Conservation (phyloP, 2,888 invertebrate genomes). For the Parnassius orleans region DNA sequence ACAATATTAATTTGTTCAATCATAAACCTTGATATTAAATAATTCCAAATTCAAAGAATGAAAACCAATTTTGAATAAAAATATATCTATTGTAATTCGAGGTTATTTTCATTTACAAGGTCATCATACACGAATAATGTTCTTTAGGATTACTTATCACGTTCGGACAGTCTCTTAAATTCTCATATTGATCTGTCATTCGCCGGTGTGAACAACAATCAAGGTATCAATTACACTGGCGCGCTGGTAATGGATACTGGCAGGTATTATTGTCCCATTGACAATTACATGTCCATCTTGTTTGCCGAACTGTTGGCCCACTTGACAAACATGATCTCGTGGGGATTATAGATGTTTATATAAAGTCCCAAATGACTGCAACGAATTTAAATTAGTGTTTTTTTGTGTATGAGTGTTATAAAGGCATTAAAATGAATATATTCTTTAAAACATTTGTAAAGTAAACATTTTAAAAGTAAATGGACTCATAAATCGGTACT, state of each 20-base stretch:
- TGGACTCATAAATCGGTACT: background rate
- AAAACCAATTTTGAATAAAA: conserved; percentile 11
- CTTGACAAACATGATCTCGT: conserved; percentile 1
- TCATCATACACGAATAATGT: conserved; percentile 18
- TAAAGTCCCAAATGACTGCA: too few relatives aligned
- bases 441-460: background rate
- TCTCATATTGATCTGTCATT: conserved; percentile 24
- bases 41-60: conserved; percentile 17
- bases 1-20: too few relatives aligned
- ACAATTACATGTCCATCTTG: conserved; percentile 13
- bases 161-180: conserved; percentile 18
- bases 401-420: too few relatives aligned
- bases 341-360: background rate
- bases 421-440: too few relatives aligned
- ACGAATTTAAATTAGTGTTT: too few relatives aligned
- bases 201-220: conserved; percentile 13
- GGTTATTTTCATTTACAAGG: conserved; percentile 19
- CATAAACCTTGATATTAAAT: conserved; percentile 4
- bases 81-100: conserved; percentile 11
- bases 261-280: conserved; percentile 10
- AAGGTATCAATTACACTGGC: conserved; percentile 21
- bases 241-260: conserved; percentile 10
- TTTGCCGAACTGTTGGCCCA: conserved; percentile 13
- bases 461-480: background rate
- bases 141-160: conserved; percentile 11